These are phyloP conservation scores for Dermatemys mawii DNA, from an alignment of 2,113 vertebrate species.

Conservation along the genomic window DNA sequence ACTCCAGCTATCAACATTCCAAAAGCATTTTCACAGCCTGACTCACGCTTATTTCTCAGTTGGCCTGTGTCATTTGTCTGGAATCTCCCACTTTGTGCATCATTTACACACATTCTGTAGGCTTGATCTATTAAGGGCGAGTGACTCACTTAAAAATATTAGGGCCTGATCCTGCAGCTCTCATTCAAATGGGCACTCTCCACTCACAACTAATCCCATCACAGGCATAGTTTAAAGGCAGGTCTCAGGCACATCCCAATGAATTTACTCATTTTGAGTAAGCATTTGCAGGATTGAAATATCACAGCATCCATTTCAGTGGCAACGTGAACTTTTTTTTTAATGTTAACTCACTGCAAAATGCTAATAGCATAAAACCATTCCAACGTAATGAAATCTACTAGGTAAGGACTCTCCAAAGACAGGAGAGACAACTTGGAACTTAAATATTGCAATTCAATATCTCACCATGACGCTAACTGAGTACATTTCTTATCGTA, in stretches of 20 bases:
- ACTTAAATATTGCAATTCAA: constrained; percentile 51
- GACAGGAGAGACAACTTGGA: constrained; percentile 26
- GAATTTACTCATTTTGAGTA: constrained; percentile 38
- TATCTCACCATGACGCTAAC: constrained; percentile 49
- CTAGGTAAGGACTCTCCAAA: constrained; percentile 35
- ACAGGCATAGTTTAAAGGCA: constrained; percentile 38
- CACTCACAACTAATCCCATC: not conserved
- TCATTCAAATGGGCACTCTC: not conserved
- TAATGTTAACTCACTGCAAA: not conserved
- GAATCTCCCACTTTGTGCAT: not conserved
- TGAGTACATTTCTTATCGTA: constrained; percentile 38
- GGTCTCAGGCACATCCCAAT: constrained; percentile 22
- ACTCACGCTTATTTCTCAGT: not conserved
- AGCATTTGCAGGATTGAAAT: constrained; percentile 38
- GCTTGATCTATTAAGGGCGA: not conserved
- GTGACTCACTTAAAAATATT: not conserved
- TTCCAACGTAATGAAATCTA: constrained; percentile 8
- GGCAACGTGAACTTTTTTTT: not conserved
- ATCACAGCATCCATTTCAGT: not conserved
- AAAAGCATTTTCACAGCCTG: not conserved
- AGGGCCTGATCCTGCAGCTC: not conserved
- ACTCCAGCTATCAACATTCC: not conserved
- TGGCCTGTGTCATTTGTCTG: not conserved
- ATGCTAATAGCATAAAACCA: constrained; percentile 10
- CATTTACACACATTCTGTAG: not conserved